These are phyloP conservation scores for Cephalopterus ornatus DNA, from an alignment of 2,113 vertebrate species.

Conservation along the genomic window DNA sequence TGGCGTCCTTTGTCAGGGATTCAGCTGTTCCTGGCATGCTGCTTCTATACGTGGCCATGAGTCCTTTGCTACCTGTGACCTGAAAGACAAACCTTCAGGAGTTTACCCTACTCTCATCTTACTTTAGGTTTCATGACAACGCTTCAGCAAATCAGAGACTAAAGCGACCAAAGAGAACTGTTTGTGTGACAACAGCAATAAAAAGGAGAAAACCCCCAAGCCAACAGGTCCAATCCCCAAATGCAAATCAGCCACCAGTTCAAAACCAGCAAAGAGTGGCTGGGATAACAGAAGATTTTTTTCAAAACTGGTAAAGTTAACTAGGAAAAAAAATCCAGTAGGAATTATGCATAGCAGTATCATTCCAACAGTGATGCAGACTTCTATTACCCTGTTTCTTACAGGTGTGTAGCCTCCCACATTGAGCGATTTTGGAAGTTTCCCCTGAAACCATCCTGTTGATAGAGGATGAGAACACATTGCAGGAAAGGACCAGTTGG, in stretches of 20 bases:
- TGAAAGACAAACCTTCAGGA: not conserved
- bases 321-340: not conserved
- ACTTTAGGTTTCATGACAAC: not conserved
- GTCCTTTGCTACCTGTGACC: not conserved
- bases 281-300: not conserved
- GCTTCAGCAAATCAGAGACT: not conserved
- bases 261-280: not conserved
- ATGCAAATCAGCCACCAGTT: not conserved
- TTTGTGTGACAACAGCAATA: not conserved
- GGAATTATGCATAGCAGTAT: not conserved
- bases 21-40: not conserved
- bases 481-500: not conserved
- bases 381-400: not conserved
- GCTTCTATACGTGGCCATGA: accelerated
- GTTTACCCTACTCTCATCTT: not conserved
- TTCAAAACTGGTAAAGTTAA: not conserved
- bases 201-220: not conserved
- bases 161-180: not conserved
- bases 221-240: not conserved
- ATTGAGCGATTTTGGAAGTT: not conserved
- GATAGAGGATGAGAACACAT: not conserved
- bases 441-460: not conserved
- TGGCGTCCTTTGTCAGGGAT: not conserved
- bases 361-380: not conserved
- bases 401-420: not conserved